Percentiles rank a stretch among this genome's conserved stretches.
Evolutionary conservation across 2,797 vertebrate species (phyloP).

Genomic region (Acomys russatus): DNA sequence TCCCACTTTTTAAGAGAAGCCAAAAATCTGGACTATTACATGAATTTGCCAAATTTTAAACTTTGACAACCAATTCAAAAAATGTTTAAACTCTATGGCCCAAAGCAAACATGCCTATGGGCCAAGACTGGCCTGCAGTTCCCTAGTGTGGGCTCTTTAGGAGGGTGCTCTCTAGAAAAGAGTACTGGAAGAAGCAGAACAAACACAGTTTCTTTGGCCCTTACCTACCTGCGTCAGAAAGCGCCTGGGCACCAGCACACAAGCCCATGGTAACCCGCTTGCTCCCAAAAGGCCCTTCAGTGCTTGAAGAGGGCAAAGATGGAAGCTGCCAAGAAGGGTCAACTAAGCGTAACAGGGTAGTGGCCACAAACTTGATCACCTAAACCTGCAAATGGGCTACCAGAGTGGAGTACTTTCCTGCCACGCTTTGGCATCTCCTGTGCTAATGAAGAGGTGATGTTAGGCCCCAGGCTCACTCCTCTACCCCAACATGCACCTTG

Average conservation of each 20-base stretch:
- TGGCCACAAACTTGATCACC: background rate
- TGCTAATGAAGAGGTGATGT: background rate
- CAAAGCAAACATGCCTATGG: conserved; percentile 68
- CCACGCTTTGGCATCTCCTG: background rate
- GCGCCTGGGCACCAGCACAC: background rate
- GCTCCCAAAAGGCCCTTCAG: background rate
- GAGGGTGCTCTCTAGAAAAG: conserved; percentile 42
- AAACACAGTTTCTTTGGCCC: conserved; percentile 8
- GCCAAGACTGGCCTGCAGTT: conserved; percentile 32
- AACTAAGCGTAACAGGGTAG: background rate
- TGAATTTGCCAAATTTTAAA: conserved; percentile 69
- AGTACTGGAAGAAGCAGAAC: background rate
- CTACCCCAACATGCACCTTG: background rate
- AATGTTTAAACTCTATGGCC: conserved; percentile 57
- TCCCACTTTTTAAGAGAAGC: conserved; percentile 69
- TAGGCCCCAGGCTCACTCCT: background rate
- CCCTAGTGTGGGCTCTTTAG: background rate
- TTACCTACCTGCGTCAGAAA: background rate
- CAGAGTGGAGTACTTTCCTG: accelerated
- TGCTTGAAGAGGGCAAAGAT: background rate
- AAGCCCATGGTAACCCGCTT: background rate
- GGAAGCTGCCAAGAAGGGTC: background rate
- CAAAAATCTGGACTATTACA: conserved; percentile 71
- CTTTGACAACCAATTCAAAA: conserved; percentile 71
- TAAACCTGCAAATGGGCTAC: background rate